These are phyloP conservation scores for Notiomystis cincta DNA, from an alignment of 2,113 vertebrate species.

Conservation along the genomic window DNA sequence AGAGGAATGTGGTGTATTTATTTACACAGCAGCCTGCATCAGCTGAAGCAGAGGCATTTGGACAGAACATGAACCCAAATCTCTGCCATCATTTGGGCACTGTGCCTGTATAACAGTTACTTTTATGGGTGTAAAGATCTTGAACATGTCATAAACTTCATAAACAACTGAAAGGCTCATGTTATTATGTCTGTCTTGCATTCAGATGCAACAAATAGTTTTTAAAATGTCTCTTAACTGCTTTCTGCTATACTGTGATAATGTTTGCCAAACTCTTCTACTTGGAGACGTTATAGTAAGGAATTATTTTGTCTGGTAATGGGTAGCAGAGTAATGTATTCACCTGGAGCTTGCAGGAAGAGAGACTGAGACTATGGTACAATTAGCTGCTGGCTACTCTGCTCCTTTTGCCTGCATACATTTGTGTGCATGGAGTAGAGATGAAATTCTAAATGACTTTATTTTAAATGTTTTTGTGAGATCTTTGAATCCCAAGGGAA, in stretches of 20 bases:
- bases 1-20: neutral
- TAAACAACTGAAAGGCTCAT: neutral
- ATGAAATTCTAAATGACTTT: neutral
- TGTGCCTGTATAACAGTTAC: neutral
- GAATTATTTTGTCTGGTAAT: neutral
- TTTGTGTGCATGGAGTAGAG: neutral
- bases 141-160: neutral
- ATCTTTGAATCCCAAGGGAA: neutral
- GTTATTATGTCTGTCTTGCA: neutral
- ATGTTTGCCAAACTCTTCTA: neutral
- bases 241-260: neutral
- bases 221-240: neutral
- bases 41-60: neutral
- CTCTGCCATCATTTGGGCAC: neutral
- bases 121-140: neutral
- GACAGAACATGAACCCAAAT: neutral
- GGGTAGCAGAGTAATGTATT: neutral
- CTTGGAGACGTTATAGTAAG: neutral
- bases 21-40: neutral
- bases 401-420: accelerated
- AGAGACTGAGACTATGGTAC: neutral
- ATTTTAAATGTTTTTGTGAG: neutral
- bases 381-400: neutral
- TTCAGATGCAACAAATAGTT: neutral
- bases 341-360: neutral